Evolutionary conservation across 1,140 invertebrate species (phyloP), one percentile per base, ranked within the genome.

Genomic region (Zophobas morio): DNA sequence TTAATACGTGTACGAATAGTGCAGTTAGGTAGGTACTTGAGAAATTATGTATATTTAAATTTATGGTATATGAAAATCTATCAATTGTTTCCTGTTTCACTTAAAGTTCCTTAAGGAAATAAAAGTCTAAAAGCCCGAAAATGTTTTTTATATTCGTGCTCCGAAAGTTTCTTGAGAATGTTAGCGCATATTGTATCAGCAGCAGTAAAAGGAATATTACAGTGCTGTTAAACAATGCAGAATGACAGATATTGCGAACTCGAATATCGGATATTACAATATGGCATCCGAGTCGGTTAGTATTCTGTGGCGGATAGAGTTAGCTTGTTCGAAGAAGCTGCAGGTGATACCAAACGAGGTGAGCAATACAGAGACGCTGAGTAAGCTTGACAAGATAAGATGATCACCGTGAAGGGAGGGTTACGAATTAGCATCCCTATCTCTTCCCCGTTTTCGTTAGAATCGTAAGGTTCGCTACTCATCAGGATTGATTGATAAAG

Each of bases 341-440:
- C 60, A 66, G 60, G 60, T 66, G 60, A 66, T 47, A 66, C 37
- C 39, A n/a, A 39, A 39, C 57, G 57, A 63, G 57, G 57, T 63
- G 57, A 63, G 60, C 60, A 42, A 40, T 42, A 66, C 34, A 40
- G 60, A 66, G 39, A 66, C 42, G 60, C 60, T 42, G 60, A 66
- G 60, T 66, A 20, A 66, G 60, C 60, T 42, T 66, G 60, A 66
- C 60, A 66, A 66, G 60, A 66, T 66, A 66, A 66, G 60, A 66
- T 42, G 60, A 66, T 66, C 60, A 66, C 60, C 60, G 60, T 39
- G 42, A 66, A 66, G 60, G 60, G 60, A 42, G 39, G 60, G 8
- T 66, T 66, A 39, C 60, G 60, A 66, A 66, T 66, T 66, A 66
- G 60, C 60, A 66, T 66, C 60, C 60, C 60, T 66, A 66, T 66